phyloP scores from a whole-genome alignment of 2,113 vertebrate genomes.

The Mastomys coucha region DNA sequence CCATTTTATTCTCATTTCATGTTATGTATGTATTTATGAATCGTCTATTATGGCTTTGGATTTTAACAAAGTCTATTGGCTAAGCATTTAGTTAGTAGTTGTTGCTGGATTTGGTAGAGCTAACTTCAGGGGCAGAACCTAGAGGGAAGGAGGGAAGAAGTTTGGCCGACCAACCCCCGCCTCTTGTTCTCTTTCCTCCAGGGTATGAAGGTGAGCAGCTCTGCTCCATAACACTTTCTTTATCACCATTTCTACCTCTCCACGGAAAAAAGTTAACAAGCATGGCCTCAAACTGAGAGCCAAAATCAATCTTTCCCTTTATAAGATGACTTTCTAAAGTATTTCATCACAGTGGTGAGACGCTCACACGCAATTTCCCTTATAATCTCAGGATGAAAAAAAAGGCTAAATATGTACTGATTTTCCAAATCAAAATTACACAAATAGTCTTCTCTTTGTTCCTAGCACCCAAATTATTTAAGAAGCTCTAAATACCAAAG shows the following conservation, averaged over 20 bases:
- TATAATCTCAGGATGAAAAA: slow-evolving; percentile 44
- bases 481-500: neutral
- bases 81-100: neutral
- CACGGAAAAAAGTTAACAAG: neutral
- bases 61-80: neutral
- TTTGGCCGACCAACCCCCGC: neutral
- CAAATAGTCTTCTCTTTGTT: neutral
- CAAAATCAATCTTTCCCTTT: neutral
- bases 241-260: neutral
- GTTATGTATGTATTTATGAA: neutral
- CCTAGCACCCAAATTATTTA: neutral
- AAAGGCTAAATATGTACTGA: neutral
- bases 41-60: neutral
- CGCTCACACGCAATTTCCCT: neutral
- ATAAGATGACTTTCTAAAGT: neutral
- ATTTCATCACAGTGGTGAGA: neutral
- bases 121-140: too few species aligned
- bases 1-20: neutral
- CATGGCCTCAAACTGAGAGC: neutral
- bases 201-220: neutral
- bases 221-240: neutral
- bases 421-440: neutral
- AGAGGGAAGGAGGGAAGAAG: neutral
- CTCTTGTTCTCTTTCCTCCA: neutral
- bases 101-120: too few species aligned